Evolutionary conservation across 2,888 invertebrate genomes (phyloP), one percentile per base, ranked within the genome.

Genomic region (Ceraclea dissimilis): DNA sequence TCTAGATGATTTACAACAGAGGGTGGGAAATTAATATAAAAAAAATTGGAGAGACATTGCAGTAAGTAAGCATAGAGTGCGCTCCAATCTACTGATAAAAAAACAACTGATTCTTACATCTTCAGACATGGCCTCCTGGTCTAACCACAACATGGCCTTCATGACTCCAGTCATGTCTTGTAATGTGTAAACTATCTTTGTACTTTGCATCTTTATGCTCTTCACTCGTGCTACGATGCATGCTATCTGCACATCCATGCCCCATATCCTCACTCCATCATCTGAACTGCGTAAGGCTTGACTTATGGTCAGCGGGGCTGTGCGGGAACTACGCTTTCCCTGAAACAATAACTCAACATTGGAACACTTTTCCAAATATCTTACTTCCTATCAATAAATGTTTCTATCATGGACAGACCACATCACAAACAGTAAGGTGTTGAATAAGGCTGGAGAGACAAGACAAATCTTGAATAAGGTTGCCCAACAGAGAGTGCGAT

Each of bases 131-230:
- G 74, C 69, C 57, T 77, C 77, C 63, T 75, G 75, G 61, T 77
- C 77, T 51, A 76, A 63, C 77, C 77, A 78, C 18, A 76, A 64
- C 17, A 77, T 75, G 53, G 77, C 76, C 63, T 70, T 68, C 78
- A 78, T 78, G 58, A 75, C 69, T 1, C 77, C 78, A 1, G 77
- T 77, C 20, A 78, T 76, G 62, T 78, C 78, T 65, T 78, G 76
- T 61, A 78, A 72, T 44, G 75, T 77, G 57, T 78, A 78, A 43
- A 75, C 76, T 19, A 77, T 76, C 67, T 77, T 78, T 1, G 75
- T 75, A 63, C 77, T 78, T 60, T 78, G 77, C 64, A 76, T 69
- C 46, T 72, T 67, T 39, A 78, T 76, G 58, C 75, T 76, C 46
- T 69, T 67, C 1, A 78, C 65, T 51, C 75, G 66, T 20, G 75